phyloP scores from a whole-genome alignment of 2,113 vertebrate genomes.

The Catharus bicknelli region DNA sequence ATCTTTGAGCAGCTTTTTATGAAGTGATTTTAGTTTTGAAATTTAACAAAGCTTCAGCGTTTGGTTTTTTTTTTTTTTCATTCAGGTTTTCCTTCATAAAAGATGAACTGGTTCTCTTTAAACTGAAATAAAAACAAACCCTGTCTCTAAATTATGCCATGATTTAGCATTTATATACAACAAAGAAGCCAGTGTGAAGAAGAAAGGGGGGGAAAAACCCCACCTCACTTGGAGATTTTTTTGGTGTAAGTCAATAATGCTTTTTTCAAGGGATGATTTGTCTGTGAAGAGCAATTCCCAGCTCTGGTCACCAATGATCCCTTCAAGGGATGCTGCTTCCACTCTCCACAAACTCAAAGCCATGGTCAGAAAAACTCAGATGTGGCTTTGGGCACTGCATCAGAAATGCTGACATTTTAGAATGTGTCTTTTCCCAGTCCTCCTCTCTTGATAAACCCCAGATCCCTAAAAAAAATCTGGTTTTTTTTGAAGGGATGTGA shows the following conservation, averaged over 20 bases:
- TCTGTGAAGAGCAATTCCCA: neutral
- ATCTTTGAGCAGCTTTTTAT: neutral
- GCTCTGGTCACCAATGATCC: neutral
- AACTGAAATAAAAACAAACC: neutral
- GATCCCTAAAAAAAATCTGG: neutral
- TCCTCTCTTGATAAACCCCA: neutral
- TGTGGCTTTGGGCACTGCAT: neutral
- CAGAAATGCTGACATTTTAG: neutral
- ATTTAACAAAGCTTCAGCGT: neutral
- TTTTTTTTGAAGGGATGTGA: neutral
- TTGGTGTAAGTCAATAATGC: neutral
- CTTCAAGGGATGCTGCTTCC: neutral
- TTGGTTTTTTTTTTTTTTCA: neutral
- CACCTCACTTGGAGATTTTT: neutral
- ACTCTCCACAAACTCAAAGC: neutral
- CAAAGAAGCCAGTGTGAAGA: neutral
- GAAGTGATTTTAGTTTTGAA: neutral
- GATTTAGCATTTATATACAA: neutral
- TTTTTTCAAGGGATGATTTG: neutral
- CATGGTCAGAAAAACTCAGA: rapidly evolving
- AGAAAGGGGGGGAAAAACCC: rapidly evolving
- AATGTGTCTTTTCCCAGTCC: neutral
- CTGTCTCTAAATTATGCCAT: neutral
- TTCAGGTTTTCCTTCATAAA: neutral
- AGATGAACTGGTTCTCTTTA: neutral